Base-by-base conservation (phyloP, 2,888 invertebrate genomes). In the Sinohyriopsis cumingii region DNA sequence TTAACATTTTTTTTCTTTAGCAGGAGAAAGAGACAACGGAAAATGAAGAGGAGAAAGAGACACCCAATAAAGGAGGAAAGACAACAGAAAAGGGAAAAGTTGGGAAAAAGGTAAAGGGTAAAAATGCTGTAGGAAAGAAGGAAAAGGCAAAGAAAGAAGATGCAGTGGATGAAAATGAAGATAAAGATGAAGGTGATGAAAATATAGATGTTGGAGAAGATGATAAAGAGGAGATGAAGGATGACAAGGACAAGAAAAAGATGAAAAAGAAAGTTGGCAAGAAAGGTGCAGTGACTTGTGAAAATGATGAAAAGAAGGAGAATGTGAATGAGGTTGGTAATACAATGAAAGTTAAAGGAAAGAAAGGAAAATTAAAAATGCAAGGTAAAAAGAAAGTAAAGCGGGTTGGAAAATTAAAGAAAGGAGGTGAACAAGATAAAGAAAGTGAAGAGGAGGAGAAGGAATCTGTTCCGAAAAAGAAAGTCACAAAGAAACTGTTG, bases 221-320 rank as follows among this genome's bases (percentile, higher is more conserved):
- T 69, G 75, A 59, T 71, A 68, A 66, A 57, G 68, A 71, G 53
- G 79, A 78, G 54, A 61, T 22, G 2, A 71, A 73, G 55, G 66
- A 69, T 28, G 64, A 69, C 19, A 68, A 72, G 33, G 69, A 74
- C 53, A 74, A 74, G 63, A 75, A 77, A 12, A 56, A 61, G 15
- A 73, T 68, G 59, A 61, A 64, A 61, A 71, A 70, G 62, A 69
- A 69, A 67, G 5, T 62, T 9, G 68, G 59, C n/a, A 67, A 71
- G 28, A 64, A 64, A 62, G 55, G 25, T 28, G 9, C 22, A 59
- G 66, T 53, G 57, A 67, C 59, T 19, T 18, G 20, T 25, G 60
- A 67, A 54, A 57, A n/a, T 63, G 66, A 71, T 28, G 71, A 69
- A 53, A 68, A 61, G 65, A 68, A 64, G 28, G 74, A 69, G 56